Evolutionary conservation across 2,888 invertebrate species (phyloP).

Genomic region (Apamea epomidion): DNA sequence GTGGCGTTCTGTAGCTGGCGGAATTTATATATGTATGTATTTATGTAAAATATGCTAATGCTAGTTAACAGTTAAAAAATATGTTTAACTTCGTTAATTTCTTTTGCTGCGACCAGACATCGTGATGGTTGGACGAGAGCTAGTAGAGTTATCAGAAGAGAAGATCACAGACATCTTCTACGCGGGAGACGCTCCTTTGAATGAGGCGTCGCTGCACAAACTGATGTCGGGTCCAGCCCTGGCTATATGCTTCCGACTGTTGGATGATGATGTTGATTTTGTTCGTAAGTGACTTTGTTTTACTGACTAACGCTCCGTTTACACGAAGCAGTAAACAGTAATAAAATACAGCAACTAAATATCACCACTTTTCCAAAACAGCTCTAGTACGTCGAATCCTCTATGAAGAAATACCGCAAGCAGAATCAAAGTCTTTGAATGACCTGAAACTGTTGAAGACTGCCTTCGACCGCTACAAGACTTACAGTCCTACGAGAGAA

Average conservation of each 20-base stretch:
- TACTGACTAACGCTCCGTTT: background rate
- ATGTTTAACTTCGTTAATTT: background rate
- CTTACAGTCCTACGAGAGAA: slow-evolving; percentile 78
- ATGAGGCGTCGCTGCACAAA: slow-evolving; percentile 81
- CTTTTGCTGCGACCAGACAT: slow-evolving; percentile 74
- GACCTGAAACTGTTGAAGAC: slow-evolving; percentile 71
- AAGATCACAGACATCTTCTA: slow-evolving; percentile 81
- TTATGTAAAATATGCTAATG: too few species aligned
- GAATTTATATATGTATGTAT: too few species aligned
- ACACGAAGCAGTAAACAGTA: background rate
- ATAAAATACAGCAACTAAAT: background rate
- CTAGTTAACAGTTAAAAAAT: too few species aligned
- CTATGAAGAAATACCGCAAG: slow-evolving; percentile 80
- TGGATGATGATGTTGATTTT: slow-evolving; percentile 81
- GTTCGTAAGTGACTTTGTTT: slow-evolving; percentile 75
- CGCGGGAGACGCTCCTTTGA: slow-evolving; percentile 81
- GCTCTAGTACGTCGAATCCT: slow-evolving; percentile 82
- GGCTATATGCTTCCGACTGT: slow-evolving; percentile 81
- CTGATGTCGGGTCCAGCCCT: slow-evolving; percentile 79
- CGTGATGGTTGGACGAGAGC: slow-evolving; percentile 86
- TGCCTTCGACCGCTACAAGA: slow-evolving; percentile 82
- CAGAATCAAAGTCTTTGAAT: slow-evolving; percentile 70
- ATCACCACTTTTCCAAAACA: slow-evolving; percentile 46
- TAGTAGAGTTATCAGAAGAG: slow-evolving; percentile 76
- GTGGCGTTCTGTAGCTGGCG: too few species aligned